These are phyloP conservation scores for Sebastes jordani DNA, from an alignment of 2,797 vertebrate species.

Conservation along the genomic window DNA sequence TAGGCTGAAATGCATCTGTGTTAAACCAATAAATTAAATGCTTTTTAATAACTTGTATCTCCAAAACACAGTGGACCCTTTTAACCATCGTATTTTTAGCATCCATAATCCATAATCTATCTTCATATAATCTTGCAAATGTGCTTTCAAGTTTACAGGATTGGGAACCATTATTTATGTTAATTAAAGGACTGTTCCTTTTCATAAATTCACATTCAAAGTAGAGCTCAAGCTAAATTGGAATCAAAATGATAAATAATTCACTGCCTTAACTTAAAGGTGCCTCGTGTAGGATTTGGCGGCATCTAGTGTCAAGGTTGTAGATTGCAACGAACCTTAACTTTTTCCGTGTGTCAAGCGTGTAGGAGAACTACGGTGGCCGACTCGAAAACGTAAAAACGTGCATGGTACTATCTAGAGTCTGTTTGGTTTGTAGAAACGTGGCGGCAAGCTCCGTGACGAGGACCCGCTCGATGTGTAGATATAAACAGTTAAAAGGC, in stretches of 20 bases:
- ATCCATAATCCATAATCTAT: neutral
- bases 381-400: too few relatives aligned
- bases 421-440: too few relatives aligned
- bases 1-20: neutral
- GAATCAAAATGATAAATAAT: neutral
- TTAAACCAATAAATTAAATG: neutral
- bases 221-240: neutral
- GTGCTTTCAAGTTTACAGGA: neutral
- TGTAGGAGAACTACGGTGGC: too few relatives aligned
- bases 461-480: too few relatives aligned
- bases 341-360: too few relatives aligned
- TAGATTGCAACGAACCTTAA: too few relatives aligned
- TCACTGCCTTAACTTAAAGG: neutral
- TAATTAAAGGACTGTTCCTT: neutral
- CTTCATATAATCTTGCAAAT: neutral
- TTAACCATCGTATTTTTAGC: neutral
- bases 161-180: neutral
- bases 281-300: too few relatives aligned
- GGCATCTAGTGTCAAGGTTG: too few relatives aligned
- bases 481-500: too few relatives aligned
- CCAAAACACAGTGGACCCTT: neutral
- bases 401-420: too few relatives aligned
- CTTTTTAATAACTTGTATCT: neutral
- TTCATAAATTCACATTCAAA: neutral
- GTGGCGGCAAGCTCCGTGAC: too few relatives aligned